A percentile compares a stretch with the other conserved stretches of the same genome.
phyloP scores from a whole-genome alignment of 2,797 vertebrate species.

The Ambastaia sidthimunki region DNA sequence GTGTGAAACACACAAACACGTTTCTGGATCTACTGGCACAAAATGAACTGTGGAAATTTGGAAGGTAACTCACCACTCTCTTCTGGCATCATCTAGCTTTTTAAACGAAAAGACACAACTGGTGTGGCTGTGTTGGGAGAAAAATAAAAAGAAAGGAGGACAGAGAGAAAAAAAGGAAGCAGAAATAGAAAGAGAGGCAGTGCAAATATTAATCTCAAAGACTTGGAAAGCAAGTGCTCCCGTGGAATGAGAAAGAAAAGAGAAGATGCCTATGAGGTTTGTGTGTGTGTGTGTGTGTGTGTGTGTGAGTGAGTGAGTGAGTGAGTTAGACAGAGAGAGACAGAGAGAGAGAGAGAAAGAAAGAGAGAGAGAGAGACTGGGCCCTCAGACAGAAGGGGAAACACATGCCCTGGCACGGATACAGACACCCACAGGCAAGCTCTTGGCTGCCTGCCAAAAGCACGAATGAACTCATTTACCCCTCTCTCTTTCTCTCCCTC shows the following conservation, averaged over 20 bases:
- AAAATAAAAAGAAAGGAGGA: not conserved
- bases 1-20: not conserved
- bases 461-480: constrained; percentile 80
- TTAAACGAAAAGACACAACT: not conserved
- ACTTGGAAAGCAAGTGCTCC: constrained; percentile 1
- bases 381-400: constrained; percentile 80
- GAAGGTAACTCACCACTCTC: not conserved
- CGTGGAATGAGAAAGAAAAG: constrained; percentile 22
- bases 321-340: constrained; percentile 47
- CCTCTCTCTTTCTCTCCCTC: constrained; percentile 50
- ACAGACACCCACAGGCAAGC: constrained; percentile 77
- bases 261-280: constrained; percentile 30
- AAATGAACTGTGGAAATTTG: not conserved
- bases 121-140: not conserved
- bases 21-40: not conserved
- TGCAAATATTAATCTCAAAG: constrained; percentile 42
- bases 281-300: constrained; percentile 55
- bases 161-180: not conserved
- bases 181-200: not conserved
- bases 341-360: constrained; percentile 68
- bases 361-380: constrained; percentile 74
- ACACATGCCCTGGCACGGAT: constrained; percentile 79
- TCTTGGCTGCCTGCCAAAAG: constrained; percentile 74
- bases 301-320: constrained; percentile 59
- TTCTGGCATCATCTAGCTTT: not conserved